phyloP scores from a whole-genome alignment of 37 sponge, comb jelly and placozoan species.

The Spongilla lacustris region DNA sequence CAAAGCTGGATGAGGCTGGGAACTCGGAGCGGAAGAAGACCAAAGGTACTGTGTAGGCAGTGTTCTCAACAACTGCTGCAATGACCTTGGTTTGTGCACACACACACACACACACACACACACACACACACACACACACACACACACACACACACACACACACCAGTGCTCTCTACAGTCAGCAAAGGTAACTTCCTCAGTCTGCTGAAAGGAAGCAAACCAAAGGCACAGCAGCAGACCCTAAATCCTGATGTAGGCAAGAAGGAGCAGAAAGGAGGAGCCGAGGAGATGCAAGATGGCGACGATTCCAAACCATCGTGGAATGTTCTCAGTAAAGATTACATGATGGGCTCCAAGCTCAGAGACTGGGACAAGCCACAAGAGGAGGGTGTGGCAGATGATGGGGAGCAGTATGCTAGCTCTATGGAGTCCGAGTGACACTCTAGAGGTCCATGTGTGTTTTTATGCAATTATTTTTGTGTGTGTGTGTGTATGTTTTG shows the following conservation, averaged over 20 bases:
- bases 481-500: too few relatives aligned
- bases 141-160: not conserved
- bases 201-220: slow-evolving; percentile 49
- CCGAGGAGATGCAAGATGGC: not conserved
- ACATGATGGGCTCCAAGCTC: slow-evolving; percentile 55
- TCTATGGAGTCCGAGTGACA: too few relatives aligned
- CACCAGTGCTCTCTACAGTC: slow-evolving; percentile 42
- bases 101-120: too few relatives aligned
- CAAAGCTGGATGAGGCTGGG: slow-evolving; percentile 62
- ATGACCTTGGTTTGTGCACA: not conserved
- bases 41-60: slow-evolving; percentile 53
- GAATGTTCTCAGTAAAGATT: slow-evolving; percentile 36
- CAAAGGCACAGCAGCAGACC: not conserved
- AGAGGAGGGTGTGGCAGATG: not conserved
- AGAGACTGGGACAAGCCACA: slow-evolving; percentile 68
- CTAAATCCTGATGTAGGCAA: too few relatives aligned
- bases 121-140: too few relatives aligned
- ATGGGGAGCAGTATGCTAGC: not conserved
- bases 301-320: slow-evolving; percentile 18
- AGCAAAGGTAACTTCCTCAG: slow-evolving; percentile 60
- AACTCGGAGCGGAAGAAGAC: slow-evolving; percentile 62
- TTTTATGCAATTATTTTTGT: too few relatives aligned
- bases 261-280: not conserved
- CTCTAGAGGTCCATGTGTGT: too few relatives aligned
- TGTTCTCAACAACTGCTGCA: not conserved